These are phyloP conservation scores for Clarias magur DNA, from an alignment of 2,113 vertebrate genomes.

Conservation along the genomic window DNA sequence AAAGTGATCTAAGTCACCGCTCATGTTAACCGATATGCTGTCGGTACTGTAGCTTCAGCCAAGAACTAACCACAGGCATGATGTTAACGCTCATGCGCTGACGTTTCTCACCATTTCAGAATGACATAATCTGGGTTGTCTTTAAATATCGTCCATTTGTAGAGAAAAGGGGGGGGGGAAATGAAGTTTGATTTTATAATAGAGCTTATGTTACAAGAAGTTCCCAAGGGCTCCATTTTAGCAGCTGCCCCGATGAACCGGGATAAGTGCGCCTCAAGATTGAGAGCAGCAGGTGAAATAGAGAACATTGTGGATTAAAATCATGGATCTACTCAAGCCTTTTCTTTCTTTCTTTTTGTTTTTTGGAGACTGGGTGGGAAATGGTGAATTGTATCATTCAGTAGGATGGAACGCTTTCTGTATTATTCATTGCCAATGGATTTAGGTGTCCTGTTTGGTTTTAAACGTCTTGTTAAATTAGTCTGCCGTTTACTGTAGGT, in stretches of 20 bases:
- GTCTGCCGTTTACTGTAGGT: not conserved
- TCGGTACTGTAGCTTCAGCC: constrained; percentile 4
- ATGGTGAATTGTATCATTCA: constrained; percentile 1
- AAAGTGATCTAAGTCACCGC: not conserved
- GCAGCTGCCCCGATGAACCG: constrained; percentile 40
- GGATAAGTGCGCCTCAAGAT: constrained; percentile 8
- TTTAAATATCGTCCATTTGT: constrained; percentile 40
- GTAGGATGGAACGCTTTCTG: not conserved
- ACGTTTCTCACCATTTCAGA: constrained; percentile 18
- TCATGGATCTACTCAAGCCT: constrained; percentile 13
- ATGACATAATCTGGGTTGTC: constrained; percentile 41
- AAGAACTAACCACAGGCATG: constrained; percentile 29
- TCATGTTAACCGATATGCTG: constrained; percentile 19
- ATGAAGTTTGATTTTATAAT: constrained; percentile 29
- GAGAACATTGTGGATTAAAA: constrained; percentile 27
- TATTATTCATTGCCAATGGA: not conserved
- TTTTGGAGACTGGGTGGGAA: not conserved
- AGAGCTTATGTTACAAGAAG: constrained; percentile 36
- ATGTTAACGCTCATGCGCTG: constrained; percentile 38
- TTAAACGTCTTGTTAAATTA: not conserved
- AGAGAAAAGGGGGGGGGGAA: not conserved
- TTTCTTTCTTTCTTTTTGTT: not conserved
- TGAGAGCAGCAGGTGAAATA: constrained; percentile 23
- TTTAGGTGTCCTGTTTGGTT: not conserved
- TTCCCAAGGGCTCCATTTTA: constrained; percentile 48